Percentiles rank a stretch among this genome's conserved stretches.
Conservation (phyloP, 2,797 vertebrate species). For the Enteromius radiatus region DNA sequence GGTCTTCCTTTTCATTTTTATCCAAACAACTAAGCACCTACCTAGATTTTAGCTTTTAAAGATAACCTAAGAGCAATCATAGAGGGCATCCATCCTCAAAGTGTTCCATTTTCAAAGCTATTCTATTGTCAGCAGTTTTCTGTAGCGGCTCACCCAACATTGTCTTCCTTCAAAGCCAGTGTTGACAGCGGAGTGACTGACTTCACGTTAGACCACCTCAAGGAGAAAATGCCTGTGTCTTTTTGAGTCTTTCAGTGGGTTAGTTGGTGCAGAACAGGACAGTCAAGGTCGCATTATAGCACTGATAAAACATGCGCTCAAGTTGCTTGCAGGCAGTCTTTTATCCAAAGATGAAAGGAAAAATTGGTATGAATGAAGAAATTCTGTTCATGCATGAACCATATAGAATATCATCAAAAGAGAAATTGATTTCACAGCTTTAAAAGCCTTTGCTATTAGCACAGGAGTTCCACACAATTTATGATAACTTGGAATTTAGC, state of each 20-base stretch:
- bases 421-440: constrained; percentile 15
- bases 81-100: constrained; percentile 23
- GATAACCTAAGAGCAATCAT: constrained; percentile 6
- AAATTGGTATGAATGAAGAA: neutral
- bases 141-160: neutral
- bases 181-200: constrained; percentile 4
- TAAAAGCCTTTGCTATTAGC: constrained; percentile 4
- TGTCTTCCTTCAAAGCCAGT: constrained; percentile 27
- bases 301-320: neutral
- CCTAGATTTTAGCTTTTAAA: neutral
- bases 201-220: constrained; percentile 7
- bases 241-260: neutral
- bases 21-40: neutral
- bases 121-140: constrained; percentile 23
- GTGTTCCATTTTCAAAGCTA: neutral
- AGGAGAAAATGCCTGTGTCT: constrained; percentile 19
- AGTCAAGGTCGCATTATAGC: neutral
- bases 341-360: constrained; percentile 25
- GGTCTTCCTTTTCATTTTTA: neutral
- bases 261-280: constrained; percentile 1
- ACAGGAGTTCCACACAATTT: neutral
- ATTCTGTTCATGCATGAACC: neutral
- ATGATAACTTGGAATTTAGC: neutral
- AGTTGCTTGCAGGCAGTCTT: constrained; percentile 15
- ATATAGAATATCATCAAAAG: constrained; percentile 27